Base-by-base conservation (phyloP, 1,140 invertebrate species). In the Platyscapa corneri region DNA sequence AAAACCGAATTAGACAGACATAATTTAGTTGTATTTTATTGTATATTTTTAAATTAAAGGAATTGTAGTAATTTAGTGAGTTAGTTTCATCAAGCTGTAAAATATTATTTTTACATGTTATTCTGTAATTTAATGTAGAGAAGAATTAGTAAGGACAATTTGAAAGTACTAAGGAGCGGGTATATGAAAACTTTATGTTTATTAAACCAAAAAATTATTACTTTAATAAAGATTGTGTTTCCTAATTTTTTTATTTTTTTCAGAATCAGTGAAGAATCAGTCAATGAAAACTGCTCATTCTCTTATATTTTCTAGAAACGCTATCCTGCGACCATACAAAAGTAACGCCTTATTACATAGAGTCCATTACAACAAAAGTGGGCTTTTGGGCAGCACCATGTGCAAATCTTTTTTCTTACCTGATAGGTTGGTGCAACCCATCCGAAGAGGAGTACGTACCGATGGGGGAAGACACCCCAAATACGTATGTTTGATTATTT, bases 271-370 rank as follows among this genome's bases (percentile, higher is more conserved):
- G 7, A 14, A 56, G 53, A 8, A 3, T 65, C 3, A 8, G n/a
- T 67, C 12, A 42, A 42, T 39, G 42, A 16, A 74, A n/a, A 42
- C 1, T 23, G 0, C 42, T 74, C 0, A n/a, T n/a, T 42, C 18
- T 14, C 3, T n/a, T 79, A 32, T 27, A n/a, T n/a, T 67, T 49
- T 94, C 39, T 91, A 97, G 97, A 97, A 94, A 97, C 97, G 0
- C 92, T 97, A 83, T 96, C 97, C 32, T 97, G 97, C 92, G 97
- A 97, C 92, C 97, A 97, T 90, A 97, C 97, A 14, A 97, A 97
- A 94, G 97, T 97, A 42, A 97, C 97, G 6, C 97, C 97, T 18
- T 97, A 97, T 90, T 97, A 97, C 89, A 97, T 97, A 85, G 97
- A 97, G 89, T 97, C 97, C 3, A 97, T 97, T 87, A 96, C 96